Evolutionary conservation across 2,797 vertebrate genomes (phyloP), one percentile per base, ranked within the genome.

Genomic region (Craterocephalus amniculus): DNA sequence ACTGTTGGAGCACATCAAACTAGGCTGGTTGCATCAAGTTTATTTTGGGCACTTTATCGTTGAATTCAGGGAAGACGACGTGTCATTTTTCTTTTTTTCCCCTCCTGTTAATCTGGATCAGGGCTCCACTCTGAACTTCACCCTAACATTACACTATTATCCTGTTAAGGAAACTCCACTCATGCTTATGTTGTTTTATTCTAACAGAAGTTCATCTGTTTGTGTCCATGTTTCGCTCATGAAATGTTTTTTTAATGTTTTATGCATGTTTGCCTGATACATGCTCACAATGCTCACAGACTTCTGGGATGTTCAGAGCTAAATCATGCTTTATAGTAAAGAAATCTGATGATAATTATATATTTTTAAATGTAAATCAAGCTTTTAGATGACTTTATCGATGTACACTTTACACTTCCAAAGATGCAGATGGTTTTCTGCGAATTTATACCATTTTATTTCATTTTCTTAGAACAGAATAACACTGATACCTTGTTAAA

Each of bases 11-110:
- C 45, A 58, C 71, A 80, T 76, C 38, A 66, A 35, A 73, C 16
- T 67, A 62, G 80, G 80, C 40, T 20, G 62, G 59, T 67, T 5
- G 35, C 76, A 87, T 90, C 62, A 52, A 49, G 29, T 56, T 71
- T n/a, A 29, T 16, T 56, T 22, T 35, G 89, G 93, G 90, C 92
- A 94, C 93, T 94, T 94, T 94, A 95, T 85, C 67, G 83, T 91
- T 70, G 77, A 88, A 90, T 94, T 94, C 92, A 93, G 94, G 93
- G 93, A 94, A 74, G 65, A 85, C 79, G 13, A 29, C 26, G 10
- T 84, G 79, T 71, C 67, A 59, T 48, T 24, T 69, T 80, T 71
- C 67, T 61, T 48, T 24, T 69, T 62, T 76, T 6, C 1, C 13
- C 10, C 14, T 79, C 40, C 59, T 69, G 38, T 71, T 61, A 45